Evolutionary conservation across 2,797 vertebrate genomes (phyloP).

Genomic region (Nyctalus aviator): DNA sequence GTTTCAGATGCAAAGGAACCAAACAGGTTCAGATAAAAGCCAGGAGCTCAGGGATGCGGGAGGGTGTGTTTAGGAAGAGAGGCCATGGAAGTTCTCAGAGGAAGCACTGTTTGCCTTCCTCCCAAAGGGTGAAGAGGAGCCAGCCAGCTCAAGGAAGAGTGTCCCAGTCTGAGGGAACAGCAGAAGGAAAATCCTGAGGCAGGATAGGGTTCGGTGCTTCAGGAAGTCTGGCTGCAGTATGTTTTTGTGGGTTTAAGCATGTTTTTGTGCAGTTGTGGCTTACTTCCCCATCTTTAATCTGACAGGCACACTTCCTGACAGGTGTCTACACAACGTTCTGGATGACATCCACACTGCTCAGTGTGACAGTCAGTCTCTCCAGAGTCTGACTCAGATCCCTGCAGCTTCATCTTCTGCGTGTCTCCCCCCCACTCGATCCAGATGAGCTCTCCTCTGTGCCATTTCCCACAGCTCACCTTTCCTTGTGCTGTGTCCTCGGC

Average conservation of each 20-base stretch:
- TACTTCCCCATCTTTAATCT: not conserved
- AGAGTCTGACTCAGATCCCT: not conserved
- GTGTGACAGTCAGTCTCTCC: not conserved
- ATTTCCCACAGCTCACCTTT: not conserved
- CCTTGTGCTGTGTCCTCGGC: not conserved
- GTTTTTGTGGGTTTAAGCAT: not conserved
- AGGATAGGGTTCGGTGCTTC: not conserved
- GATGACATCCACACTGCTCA: not conserved
- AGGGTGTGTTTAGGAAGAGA: not conserved
- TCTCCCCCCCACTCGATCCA: accelerated
- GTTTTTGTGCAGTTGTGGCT: not conserved
- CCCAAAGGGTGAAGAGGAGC: not conserved
- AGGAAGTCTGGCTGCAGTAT: not conserved
- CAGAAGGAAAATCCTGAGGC: not conserved
- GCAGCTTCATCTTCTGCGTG: not conserved
- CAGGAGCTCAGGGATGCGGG: not conserved
- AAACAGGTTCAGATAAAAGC: not conserved
- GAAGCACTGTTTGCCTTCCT: not conserved
- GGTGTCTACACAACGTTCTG: not conserved
- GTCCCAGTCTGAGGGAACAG: not conserved
- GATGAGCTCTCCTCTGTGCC: not conserved
- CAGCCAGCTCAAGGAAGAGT: not conserved
- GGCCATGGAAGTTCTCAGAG: not conserved
- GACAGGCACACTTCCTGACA: not conserved
- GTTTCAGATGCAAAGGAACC: not conserved